Evolutionary conservation across 2,888 invertebrate genomes (phyloP), one percentile per base, ranked within the genome.

Genomic region (Microctonus hyperodae): DNA sequence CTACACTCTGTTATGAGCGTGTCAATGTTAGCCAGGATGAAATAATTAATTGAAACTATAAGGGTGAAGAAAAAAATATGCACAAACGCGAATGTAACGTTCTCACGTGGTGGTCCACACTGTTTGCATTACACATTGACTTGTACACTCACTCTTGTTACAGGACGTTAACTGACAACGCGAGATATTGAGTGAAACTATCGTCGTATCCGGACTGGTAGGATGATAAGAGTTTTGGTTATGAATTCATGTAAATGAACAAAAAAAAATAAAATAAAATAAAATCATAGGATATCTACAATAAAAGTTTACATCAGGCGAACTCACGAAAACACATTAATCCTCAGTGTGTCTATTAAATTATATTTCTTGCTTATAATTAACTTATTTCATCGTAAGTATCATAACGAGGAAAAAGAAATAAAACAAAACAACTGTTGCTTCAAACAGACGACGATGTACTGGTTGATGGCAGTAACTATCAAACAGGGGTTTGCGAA

Each of bases 401-500:
- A 44, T 44, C 44, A 44, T 16, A n/a, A n/a, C 7, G 44, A 6
- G 20, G 16, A 16, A 48, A 48, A 16, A 48, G 9, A 48, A 16
- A 48, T 28, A 28, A 28, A 22, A 7, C 37, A 40, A 60, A 53
- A 40, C 60, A 59, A 53, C 59, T 59, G 53, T 65, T 51, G 65
- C 66, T 65, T 69, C 68, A 67, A 69, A 66, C 62, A 40, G 61
- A 44, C 64, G 56, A 33, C 60, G 28, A 33, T n/a, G 16, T 44
- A 7, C 44, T 35, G 68, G 35, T 60, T 48, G 73, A 73, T 72
- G 69, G 70, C 72, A 74, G 73, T 72, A 73, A 69, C 16, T 44
- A 44, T 70, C 75, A 74, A 72, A 75, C 79, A 77, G 79, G 80
- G 79, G 79, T 81, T 79, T 79, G 78, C 81, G 81, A 16, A 80